Base-by-base conservation (phyloP, 2,888 invertebrate genomes). In the Drosophila anceps region DNA sequence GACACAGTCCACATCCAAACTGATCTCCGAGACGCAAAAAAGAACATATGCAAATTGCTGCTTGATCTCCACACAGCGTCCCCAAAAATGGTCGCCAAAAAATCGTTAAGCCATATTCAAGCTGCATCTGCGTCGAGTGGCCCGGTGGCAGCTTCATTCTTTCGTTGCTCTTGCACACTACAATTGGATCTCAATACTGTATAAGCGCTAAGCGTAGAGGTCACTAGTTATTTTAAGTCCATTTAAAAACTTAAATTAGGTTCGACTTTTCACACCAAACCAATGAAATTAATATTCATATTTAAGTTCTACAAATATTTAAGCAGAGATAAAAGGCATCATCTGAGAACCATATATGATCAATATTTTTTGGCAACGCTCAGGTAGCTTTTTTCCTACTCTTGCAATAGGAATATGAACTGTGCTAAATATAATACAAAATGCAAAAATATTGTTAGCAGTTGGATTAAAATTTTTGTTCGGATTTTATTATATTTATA, bases 81-180 rank as follows among this genome's bases (percentile, higher is more conserved):
- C 59, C 84, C 82, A 84, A 84, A 89, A 84, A 84, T 87, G 89
- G 89, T 75, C 67, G 58, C 63, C 77, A 73, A 84, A 53, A 37
- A 79, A 87, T 89, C 84, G 87, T 89, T 88, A 84, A 70, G 81
- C 85, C 69, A 50, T 66, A 55, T 70, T 71, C 71, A 61, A 68
- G 73, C 62, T n/a, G 64, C 70, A 78, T 79, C 63, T 13, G 33
- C 48, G 51, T 58, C 59, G 33, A 50, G 8, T 20, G 33, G 61
- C 50, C 39, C 79, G 57, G 58, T 51, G 27, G 35, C 39, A 55
- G 20, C 29, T 41, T 35, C 13, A 39, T 41, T 46, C 15, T 18
- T 31, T 35, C 20, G 29, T 35, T 58, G 39, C 48, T 18, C 9
- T 13, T 37, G 37, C 51, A 41, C 50, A 24, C 63, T 58, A 31